phyloP scores from a whole-genome alignment of 35 echinoderm and acorn worm genomes.

The Acanthaster planci region DNA sequence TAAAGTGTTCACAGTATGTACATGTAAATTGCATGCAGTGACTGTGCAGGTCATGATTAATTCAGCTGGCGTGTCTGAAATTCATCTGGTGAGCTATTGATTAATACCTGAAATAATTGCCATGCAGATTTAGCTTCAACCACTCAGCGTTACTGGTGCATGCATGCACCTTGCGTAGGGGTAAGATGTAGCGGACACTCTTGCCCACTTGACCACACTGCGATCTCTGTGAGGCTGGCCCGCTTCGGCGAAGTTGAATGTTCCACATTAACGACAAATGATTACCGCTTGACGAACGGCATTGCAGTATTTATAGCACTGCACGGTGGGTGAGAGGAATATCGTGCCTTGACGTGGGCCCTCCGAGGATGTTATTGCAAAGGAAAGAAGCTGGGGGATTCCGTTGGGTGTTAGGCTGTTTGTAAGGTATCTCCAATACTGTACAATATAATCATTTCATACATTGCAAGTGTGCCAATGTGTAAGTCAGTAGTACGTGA shows the following conservation, averaged over 20 bases:
- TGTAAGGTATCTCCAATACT: neutral
- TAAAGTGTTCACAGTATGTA: no score
- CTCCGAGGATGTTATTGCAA: slow-evolving; percentile 19
- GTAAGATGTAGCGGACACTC: neutral
- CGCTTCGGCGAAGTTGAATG: neutral
- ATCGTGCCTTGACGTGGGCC: neutral
- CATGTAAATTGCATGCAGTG: no score
- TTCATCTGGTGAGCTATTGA: no score
- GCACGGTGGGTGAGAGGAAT: neutral
- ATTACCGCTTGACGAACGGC: neutral
- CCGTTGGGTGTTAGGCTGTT: neutral
- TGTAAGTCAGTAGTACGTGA: no score
- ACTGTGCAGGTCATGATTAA: no score
- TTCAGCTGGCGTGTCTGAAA: no score
- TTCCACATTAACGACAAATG: slow-evolving; percentile 18
- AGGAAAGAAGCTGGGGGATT: neutral
- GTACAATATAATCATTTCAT: no score
- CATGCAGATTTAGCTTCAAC: neutral
- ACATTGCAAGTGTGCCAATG: no score
- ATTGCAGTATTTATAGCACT: slow-evolving; percentile 6
- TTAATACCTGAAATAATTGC: neutral
- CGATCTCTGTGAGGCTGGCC: neutral
- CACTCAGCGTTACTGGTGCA: neutral
- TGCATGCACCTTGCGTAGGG: neutral
- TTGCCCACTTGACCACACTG: neutral